Evolutionary conservation across 35 echinoderm and acorn worm species (phyloP).

Genomic region (Ophioderma brevispina): DNA sequence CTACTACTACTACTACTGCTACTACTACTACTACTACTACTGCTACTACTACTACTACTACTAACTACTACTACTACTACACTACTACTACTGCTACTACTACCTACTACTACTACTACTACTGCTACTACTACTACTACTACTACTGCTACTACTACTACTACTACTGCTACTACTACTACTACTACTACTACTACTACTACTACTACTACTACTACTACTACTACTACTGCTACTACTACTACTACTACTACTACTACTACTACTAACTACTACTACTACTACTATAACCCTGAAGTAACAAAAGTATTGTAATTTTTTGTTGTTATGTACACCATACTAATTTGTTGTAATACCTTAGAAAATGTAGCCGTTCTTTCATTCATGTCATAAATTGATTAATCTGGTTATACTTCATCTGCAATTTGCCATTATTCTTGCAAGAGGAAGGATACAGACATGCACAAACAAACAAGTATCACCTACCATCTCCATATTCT

Average conservation of each 20-base stretch:
- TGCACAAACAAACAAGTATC: no score
- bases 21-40: slow-evolving; percentile 5
- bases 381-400: not conserved
- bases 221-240: not conserved
- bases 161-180: not conserved
- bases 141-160: not conserved
- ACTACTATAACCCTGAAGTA: not conserved
- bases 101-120: no score
- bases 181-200: not conserved
- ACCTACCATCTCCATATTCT: slow-evolving; percentile 87
- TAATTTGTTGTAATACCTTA: not conserved
- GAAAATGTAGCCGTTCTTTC: not conserved
- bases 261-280: no score
- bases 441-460: no score
- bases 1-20: not conserved
- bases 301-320: not conserved
- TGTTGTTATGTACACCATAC: not conserved
- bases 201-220: not conserved
- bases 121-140: not conserved
- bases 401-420: not conserved
- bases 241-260: not conserved
- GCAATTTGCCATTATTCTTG: no score
- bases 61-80: no score
- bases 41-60: not conserved
- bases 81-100: no score